Evolutionary conservation across 37 sponge, comb jelly and placozoan genomes (phyloP), one percentile per base, ranked within the genome.

Genomic region (Diacarnus erythraeanus): DNA sequence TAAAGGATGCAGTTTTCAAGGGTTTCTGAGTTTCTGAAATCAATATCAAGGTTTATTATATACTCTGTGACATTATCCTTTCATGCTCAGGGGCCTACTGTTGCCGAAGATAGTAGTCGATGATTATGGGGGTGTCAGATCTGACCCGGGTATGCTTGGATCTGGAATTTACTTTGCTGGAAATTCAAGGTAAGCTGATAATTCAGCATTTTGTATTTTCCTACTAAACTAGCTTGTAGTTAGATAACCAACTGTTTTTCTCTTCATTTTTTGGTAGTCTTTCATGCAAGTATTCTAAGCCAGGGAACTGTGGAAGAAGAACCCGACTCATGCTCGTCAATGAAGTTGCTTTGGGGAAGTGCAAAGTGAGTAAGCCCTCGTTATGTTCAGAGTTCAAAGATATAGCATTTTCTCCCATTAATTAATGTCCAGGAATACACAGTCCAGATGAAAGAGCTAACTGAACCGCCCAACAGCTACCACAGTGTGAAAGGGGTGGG

Each of bases 131-230:
- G 94, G 95, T 0, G 72, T 72, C 69, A 71, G 99, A 22, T 67
- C 85, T 61, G 99, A 98, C 78, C 88, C 95, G 34, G 99, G 99
- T 1, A 94, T 90, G 87, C 79, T 98, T 51, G 99, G 99, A 1
- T 21, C 77, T 71, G 99, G 97, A 10, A 89, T 98, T 39, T 98
- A 98, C 89, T 98, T 98, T 83, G 97, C 99, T 40, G 75, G 74
- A 42, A 84, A 87, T 25, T 75, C 95, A 57, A 97, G 91, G 96
- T 95, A 10, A 47, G 51, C 51, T 12, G 12, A 12, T 25, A 20
- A 6, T 63, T 63, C n/a, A n/a, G n/a, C n/a, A n/a, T n/a, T n/a
- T n/a, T n/a, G n/a, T n/a, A n/a, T n/a, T n/a, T n/a, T n/a, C n/a
- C n/a, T n/a, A n/a, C n/a, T n/a, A n/a, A n/a, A n/a, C n/a, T n/a